Conservation (phyloP, 2,888 invertebrate species). For the Metalampra italica region DNA sequence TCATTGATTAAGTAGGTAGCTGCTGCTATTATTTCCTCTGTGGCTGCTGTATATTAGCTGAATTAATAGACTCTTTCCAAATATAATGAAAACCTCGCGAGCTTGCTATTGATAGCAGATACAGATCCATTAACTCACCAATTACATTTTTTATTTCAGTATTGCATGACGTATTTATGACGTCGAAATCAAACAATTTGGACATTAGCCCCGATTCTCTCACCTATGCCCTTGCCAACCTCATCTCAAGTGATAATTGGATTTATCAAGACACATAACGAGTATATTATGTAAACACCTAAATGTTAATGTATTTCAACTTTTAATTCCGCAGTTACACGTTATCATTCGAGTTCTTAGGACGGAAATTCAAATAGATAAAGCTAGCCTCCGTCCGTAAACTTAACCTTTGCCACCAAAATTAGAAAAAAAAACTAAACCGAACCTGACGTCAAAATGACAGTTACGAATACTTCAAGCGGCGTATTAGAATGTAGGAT, state of each 20-base stretch:
- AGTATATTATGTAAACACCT: neutral
- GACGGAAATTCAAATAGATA: neutral
- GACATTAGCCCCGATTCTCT: neutral
- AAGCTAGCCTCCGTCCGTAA: slow-evolving; percentile 3
- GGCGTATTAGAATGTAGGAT: neutral
- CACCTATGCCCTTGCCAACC: neutral
- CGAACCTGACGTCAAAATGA: slow-evolving; percentile 19
- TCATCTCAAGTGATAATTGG: neutral
- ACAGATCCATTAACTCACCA: neutral
- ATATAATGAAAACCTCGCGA: too few relatives aligned
- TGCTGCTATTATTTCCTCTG: too few relatives aligned
- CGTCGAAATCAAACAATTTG: too few relatives aligned
- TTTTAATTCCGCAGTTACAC: slow-evolving; percentile 29
- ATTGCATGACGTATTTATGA: too few relatives aligned
- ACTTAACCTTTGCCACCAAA: slow-evolving; percentile 14
- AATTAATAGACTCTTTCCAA: too few relatives aligned
- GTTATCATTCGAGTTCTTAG: slow-evolving; percentile 1
- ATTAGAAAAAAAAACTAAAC: slow-evolving; percentile 5
- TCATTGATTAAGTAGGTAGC: too few relatives aligned
- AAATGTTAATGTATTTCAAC: neutral
- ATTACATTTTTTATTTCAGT: slow-evolving; percentile 8
- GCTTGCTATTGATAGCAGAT: too few relatives aligned
- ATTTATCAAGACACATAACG: neutral
- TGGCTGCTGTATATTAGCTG: too few relatives aligned
- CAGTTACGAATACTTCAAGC: neutral